A percentile compares a stretch with the other conserved stretches of the same genome.
phyloP scores from a whole-genome alignment of 1,140 invertebrate species.

The Papilio machaon region DNA sequence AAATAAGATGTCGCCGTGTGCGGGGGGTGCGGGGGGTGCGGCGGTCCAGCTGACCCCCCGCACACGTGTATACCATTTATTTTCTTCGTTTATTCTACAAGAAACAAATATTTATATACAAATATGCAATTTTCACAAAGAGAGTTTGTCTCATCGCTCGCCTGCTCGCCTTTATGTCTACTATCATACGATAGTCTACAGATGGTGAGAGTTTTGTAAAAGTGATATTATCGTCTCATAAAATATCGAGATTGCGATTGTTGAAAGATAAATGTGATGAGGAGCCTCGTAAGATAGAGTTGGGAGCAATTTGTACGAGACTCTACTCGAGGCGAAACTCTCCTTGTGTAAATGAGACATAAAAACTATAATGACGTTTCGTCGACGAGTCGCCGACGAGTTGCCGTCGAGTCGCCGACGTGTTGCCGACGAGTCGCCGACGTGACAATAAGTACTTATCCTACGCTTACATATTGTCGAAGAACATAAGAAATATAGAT shows the following conservation, averaged over 20 bases:
- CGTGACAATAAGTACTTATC: neutral
- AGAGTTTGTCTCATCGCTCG: slow-evolving; percentile 62
- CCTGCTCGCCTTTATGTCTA: no score
- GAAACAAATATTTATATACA: slow-evolving; percentile 77
- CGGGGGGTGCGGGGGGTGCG: slow-evolving; percentile 43
- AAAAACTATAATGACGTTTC: neutral
- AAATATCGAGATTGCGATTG: no score
- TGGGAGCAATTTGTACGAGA: no score
- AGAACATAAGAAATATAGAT: neutral
- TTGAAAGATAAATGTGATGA: no score
- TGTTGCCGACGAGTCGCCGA: neutral
- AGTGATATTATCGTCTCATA: no score
- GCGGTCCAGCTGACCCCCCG: slow-evolving; percentile 36
- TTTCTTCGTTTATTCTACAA: slow-evolving; percentile 77
- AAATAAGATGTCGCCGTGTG: slow-evolving; percentile 72
- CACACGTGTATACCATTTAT: slow-evolving; percentile 73
- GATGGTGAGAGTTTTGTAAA: no score
- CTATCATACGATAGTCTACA: neutral
- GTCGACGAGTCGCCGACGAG: neutral
- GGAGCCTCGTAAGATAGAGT: no score
- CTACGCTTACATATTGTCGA: slow-evolving; percentile 3
- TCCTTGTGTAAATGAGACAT: neutral
- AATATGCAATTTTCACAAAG: slow-evolving; percentile 72
- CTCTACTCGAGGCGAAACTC: neutral
- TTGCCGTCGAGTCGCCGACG: neutral